phyloP scores from a whole-genome alignment of 2,113 vertebrate genomes.

The Seriola aureovittata region DNA sequence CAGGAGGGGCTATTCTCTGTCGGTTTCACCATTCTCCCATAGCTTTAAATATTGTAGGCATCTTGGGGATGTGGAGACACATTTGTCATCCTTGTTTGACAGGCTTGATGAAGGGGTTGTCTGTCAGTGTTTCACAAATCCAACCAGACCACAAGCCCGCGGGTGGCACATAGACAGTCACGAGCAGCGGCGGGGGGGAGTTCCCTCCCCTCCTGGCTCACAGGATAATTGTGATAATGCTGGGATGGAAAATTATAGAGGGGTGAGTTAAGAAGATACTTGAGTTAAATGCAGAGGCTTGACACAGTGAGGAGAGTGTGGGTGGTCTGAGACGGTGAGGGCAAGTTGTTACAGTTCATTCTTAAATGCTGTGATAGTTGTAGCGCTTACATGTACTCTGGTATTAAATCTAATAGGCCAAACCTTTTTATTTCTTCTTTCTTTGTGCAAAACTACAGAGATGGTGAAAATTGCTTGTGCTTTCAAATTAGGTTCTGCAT shows the following conservation, averaged over 20 bases:
- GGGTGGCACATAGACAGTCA: constrained; percentile 75
- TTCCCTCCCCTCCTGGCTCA: constrained; percentile 71
- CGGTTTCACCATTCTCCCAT: constrained; percentile 73
- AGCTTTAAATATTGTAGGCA: constrained; percentile 82
- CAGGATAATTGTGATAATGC: constrained; percentile 82
- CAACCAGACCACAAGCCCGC: constrained; percentile 75
- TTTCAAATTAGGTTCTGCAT: constrained; percentile 40
- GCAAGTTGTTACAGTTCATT: constrained; percentile 71
- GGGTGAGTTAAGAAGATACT: constrained; percentile 74
- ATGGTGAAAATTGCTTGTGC: constrained; percentile 23
- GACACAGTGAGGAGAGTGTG: constrained; percentile 70
- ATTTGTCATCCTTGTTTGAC: constrained; percentile 85
- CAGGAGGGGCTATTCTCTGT: constrained; percentile 75
- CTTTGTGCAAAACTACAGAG: constrained; percentile 13
- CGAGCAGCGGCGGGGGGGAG: constrained; percentile 67
- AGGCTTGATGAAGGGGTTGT: constrained; percentile 84
- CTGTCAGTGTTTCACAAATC: constrained; percentile 81
- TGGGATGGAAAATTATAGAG: constrained; percentile 82
- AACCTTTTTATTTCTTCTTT: constrained; percentile 1
- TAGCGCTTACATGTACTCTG: constrained; percentile 51
- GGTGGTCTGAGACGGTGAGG: constrained; percentile 77
- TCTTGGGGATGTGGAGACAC: constrained; percentile 79
- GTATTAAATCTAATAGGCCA: constrained; percentile 61
- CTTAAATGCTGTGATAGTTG: constrained; percentile 67
- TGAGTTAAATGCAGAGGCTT: constrained; percentile 75